Percentiles rank a stretch among this genome's conserved stretches.
Conservation (phyloP, 1,140 invertebrate genomes). For the Agrypnia vestita region DNA sequence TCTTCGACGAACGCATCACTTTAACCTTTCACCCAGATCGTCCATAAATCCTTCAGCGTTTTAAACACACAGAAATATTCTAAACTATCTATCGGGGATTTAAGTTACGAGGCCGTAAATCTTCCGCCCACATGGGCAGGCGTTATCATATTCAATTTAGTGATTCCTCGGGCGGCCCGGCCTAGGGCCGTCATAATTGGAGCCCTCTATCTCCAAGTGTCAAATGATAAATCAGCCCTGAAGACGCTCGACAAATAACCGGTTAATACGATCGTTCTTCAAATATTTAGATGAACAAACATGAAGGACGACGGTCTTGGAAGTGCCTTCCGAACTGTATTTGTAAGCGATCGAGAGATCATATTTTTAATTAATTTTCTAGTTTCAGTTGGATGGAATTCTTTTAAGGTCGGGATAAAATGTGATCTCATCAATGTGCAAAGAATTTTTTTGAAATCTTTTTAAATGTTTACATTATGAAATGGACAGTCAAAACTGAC, state of each 20-base stretch:
- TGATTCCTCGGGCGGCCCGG: background rate
- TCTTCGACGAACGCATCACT: background rate
- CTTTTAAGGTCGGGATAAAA: too few species aligned
- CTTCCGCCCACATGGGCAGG: conserved; percentile 15
- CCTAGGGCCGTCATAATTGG: conserved; percentile 15
- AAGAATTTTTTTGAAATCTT: too few species aligned
- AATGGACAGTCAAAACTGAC: too few species aligned
- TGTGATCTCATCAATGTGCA: too few species aligned
- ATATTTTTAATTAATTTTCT: too few species aligned
- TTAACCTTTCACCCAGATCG: background rate
- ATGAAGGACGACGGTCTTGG: too few species aligned
- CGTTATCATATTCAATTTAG: conserved; percentile 35
- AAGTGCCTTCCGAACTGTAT: too few species aligned
- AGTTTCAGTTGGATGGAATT: too few species aligned
- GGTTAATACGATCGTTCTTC: background rate
- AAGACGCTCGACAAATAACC: conserved; percentile 26
- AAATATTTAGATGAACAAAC: background rate
- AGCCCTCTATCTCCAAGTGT: conserved; percentile 26
- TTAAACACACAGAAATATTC: conserved; percentile 35
- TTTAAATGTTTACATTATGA: too few species aligned
- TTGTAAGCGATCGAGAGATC: too few species aligned
- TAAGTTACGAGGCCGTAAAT: conserved; percentile 26
- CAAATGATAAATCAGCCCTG: conserved; percentile 32
- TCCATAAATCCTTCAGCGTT: conserved; percentile 24
- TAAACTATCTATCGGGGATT: background rate